Evolutionary conservation across 2,888 invertebrate species (phyloP), one percentile per base, ranked within the genome.

Genomic region (Pachycephus smyrnensis): DNA sequence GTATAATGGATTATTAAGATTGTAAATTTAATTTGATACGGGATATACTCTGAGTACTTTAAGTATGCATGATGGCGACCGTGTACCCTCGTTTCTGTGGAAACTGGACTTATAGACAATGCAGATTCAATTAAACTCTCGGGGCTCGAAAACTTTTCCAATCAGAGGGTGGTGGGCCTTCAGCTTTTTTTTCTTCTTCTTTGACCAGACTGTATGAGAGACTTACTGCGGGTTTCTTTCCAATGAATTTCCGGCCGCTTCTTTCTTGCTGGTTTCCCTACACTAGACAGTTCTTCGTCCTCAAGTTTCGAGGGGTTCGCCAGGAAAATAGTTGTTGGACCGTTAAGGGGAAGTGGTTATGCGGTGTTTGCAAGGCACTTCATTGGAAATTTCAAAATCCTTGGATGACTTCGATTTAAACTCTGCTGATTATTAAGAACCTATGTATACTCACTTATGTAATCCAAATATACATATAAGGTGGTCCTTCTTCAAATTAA

Each of bases 91-190:
- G 32, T 74, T n/a, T 33, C 74, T 15, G n/a, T 33, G 74, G 36
- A 33, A 6, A 40, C 36, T 12, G 11, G 69, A 33, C 68, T 75
- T 78, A 71, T 76, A 78, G 83, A 86, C 84, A 84, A 89, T 88
- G 86, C 86, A 87, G 85, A 89, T 89, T 89, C 86, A 87, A 88
- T 88, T 87, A 88, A 88, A 89, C 84, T 86, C 84, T 76, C 78
- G 73, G 76, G 76, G 84, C 80, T 11, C 82, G 83, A 84, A 86
- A 89, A 89, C 87, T 89, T 89, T 89, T 89, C 86, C 87, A 89
- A 90, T 90, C 89, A 89, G 86, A 86, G 83, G 80, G 83, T 82
- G 80, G 80, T 82, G 80, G 80, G 82, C 76, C 77, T 31, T 35
- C 74, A 80, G 69, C 79, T 80, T 81, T 82, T 84, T 82, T 80